Evolutionary conservation across 2,888 invertebrate species (phyloP).

Genomic region (Eristalinus sepulchralis): DNA sequence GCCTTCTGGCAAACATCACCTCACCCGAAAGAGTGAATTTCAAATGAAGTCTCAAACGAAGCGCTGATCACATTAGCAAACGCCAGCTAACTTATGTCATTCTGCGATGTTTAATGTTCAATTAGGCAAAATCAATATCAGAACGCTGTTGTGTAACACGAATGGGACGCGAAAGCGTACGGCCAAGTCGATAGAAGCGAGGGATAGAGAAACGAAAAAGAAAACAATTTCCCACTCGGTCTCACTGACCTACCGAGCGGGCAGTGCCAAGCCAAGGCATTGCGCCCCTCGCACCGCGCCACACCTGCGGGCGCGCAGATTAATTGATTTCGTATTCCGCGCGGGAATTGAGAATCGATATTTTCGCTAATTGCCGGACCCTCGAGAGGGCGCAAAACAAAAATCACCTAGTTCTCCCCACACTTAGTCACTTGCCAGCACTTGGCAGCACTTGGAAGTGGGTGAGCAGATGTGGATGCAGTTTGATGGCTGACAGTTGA

Average conservation of each 20-base stretch:
- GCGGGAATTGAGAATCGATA: background rate
- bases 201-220: slow-evolving; percentile 6
- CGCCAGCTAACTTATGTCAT: slow-evolving; percentile 44
- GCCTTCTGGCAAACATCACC: background rate
- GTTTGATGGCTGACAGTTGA: background rate
- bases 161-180: background rate
- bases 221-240: slow-evolving; percentile 29
- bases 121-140: slow-evolving; percentile 31
- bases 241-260: slow-evolving; percentile 22
- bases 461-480: slow-evolving; percentile 19
- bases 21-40: background rate
- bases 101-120: slow-evolving; percentile 41
- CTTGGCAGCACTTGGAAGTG: slow-evolving; percentile 39
- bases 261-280: slow-evolving; percentile 31
- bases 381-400: slow-evolving; percentile 8
- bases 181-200: background rate
- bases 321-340: slow-evolving; percentile 21
- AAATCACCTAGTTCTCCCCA: slow-evolving; percentile 51
- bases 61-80: slow-evolving; percentile 47
- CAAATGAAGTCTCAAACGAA: background rate
- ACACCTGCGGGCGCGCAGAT: background rate
- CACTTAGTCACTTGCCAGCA: background rate
- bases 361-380: slow-evolving; percentile 47
- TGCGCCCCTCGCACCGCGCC: background rate
- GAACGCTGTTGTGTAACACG: slow-evolving; percentile 34